Evolutionary conservation across 2,113 vertebrate genomes (phyloP).

Genomic region (Phyllopteryx taeniolatus): DNA sequence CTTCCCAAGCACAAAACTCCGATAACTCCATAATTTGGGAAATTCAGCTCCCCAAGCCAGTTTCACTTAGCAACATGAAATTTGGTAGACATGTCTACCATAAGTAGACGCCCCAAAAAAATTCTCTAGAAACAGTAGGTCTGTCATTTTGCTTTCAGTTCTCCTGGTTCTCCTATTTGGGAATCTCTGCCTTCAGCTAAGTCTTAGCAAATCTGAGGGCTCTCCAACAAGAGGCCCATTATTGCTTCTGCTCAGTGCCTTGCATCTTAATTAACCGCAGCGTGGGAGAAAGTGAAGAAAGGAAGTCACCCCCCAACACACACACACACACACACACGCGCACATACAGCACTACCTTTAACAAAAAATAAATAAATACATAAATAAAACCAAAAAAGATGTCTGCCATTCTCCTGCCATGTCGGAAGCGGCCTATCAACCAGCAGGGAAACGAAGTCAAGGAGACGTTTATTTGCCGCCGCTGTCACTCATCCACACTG

Average conservation of each 20-base stretch:
- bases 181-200: not conserved
- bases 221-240: conserved; percentile 20
- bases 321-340: not conserved
- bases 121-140: not conserved
- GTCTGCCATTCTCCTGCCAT: conserved; percentile 59
- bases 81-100: no score
- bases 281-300: conserved; percentile 33
- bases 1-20: no score
- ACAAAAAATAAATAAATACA: conserved; percentile 1
- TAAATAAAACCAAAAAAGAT: conserved; percentile 40
- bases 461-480: conserved; percentile 54
- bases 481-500: conserved; percentile 47
- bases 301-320: conserved; percentile 21
- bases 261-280: conserved; percentile 63
- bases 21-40: no score
- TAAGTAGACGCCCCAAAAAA: no score
- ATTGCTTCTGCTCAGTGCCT: conserved; percentile 22
- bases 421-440: conserved; percentile 65
- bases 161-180: not conserved
- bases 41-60: no score
- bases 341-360: not conserved
- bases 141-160: not conserved
- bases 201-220: not conserved
- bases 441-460: conserved; percentile 55
- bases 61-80: no score